Evolutionary conservation across 2,113 vertebrate genomes (phyloP).

Genomic region (Clarias batrachus): DNA sequence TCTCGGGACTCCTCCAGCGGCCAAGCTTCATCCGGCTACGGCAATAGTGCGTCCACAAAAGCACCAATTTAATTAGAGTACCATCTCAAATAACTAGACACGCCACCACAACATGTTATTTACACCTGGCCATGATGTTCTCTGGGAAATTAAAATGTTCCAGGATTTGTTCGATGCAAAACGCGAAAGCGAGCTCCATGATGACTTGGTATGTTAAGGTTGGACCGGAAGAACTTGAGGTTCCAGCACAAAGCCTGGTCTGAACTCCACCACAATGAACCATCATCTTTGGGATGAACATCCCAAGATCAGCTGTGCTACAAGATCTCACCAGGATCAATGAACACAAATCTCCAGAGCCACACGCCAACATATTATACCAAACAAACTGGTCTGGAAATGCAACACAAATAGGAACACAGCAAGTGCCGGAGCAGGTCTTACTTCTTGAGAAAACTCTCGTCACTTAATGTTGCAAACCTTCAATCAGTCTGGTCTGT

Average conservation of each 20-base stretch:
- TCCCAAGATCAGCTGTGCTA: background rate
- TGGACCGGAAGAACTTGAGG: background rate
- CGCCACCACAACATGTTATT: background rate
- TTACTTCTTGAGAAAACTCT: no score
- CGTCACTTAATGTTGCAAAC: no score
- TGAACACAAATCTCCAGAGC: background rate
- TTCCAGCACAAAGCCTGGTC: background rate
- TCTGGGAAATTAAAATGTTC: background rate
- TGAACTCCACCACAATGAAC: background rate
- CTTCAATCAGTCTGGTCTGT: no score
- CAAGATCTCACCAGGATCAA: background rate
- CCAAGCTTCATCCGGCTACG: background rate
- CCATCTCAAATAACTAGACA: background rate
- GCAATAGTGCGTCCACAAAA: background rate
- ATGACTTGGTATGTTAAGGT: background rate
- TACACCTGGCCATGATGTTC: background rate
- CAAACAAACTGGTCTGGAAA: no score
- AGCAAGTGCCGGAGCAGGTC: no score
- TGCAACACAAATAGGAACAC: no score
- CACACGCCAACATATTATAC: background rate
- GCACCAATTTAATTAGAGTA: background rate
- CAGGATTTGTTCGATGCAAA: background rate
- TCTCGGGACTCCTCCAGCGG: background rate
- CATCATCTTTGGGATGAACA: background rate
- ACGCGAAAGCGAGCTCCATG: background rate